Percentiles rank a stretch among this genome's conserved stretches.
Conservation (phyloP, 2,797 vertebrate genomes). For the Mionectes olivaceus region DNA sequence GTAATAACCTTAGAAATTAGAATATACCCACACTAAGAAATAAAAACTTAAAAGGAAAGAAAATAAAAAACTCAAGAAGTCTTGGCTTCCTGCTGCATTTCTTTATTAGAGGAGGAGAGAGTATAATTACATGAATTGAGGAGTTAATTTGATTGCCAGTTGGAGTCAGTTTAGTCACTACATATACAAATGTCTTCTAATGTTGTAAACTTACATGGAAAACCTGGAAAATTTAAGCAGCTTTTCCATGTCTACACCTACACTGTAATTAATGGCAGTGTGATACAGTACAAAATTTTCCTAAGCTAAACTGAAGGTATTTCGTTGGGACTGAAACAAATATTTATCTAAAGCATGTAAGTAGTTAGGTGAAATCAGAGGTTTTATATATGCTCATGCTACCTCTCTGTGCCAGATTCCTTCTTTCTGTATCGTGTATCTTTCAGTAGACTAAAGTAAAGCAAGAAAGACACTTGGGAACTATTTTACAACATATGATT, state of each 20-base stretch:
- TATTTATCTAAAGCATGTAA: background rate
- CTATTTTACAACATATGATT: background rate
- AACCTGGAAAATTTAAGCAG: background rate
- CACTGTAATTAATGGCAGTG: background rate
- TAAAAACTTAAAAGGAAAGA: background rate
- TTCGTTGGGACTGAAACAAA: background rate
- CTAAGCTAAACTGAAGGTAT: background rate
- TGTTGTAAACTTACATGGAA: background rate
- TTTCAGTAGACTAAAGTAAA: conserved; percentile 34
- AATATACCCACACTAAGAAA: background rate
- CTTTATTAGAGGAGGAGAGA: background rate
- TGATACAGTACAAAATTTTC: background rate
- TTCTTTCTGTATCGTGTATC: background rate
- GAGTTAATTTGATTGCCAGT: background rate
- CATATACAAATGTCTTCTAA: background rate
- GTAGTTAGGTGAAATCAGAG: background rate
- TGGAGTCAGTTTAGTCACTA: background rate
- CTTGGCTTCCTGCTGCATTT: background rate
- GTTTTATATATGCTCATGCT: background rate
- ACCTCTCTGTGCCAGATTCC: background rate
- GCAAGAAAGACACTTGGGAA: background rate
- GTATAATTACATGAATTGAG: background rate
- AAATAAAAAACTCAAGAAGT: background rate
- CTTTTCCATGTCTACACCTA: background rate
- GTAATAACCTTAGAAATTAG: background rate